A percentile compares a stretch with the other conserved stretches of the same genome.
Conservation (phyloP, 2,113 vertebrate species). For the Patagioenas fasciata region DNA sequence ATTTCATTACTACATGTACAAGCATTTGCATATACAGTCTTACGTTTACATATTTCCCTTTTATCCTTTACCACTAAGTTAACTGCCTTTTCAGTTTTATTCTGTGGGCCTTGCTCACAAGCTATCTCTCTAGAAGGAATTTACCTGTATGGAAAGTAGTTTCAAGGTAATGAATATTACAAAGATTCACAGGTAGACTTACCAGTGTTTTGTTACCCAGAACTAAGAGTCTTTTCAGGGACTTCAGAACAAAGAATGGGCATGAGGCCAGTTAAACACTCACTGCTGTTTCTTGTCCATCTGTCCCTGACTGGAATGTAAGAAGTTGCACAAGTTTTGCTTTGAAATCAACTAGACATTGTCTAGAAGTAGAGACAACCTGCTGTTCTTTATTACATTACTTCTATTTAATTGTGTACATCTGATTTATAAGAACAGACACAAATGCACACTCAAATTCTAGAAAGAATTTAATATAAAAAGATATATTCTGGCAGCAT, state of each 20-base stretch:
- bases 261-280: constrained; percentile 67
- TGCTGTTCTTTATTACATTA: neutral
- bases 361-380: neutral
- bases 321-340: constrained; percentile 8
- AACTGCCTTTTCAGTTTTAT: constrained; percentile 24
- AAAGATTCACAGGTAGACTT: constrained; percentile 49
- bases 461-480: neutral
- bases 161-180: neutral
- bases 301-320: constrained; percentile 5
- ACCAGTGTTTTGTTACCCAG: constrained; percentile 57
- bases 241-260: constrained; percentile 58
- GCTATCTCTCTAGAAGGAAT: neutral
- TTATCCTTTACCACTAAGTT: neutral
- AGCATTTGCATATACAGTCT: neutral
- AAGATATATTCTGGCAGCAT: neutral
- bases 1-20: neutral
- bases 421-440: neutral
- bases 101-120: neutral
- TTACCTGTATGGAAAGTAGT: constrained; percentile 34
- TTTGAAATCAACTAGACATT: neutral
- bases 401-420: neutral
- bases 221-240: constrained; percentile 50
- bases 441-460: neutral
- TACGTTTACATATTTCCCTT: neutral
- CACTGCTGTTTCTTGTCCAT: constrained; percentile 45